These are phyloP conservation scores for Melanotus villosus DNA, from an alignment of 2,888 invertebrate species.

Conservation along the genomic window DNA sequence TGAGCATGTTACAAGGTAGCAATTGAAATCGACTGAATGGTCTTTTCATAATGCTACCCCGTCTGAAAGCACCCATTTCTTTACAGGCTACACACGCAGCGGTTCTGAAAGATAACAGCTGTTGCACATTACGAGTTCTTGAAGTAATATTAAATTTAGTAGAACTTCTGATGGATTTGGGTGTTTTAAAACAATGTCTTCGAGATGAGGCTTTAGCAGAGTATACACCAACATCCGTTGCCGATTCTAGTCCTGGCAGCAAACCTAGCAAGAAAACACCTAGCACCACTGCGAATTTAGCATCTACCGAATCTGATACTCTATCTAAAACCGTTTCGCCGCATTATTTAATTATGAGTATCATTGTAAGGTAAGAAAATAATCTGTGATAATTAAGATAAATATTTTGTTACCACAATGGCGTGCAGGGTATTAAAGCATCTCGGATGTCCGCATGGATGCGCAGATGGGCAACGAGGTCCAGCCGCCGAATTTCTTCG, in stretches of 20 bases:
- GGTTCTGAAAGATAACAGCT: constrained; percentile 85
- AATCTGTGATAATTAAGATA: no score
- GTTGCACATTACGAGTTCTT: constrained; percentile 90
- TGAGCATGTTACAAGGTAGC: no score
- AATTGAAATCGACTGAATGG: no score
- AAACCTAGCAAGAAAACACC: constrained; percentile 56
- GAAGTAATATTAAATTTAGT: constrained; percentile 94
- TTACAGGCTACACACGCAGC: constrained; percentile 88
- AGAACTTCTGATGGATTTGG: constrained; percentile 92
- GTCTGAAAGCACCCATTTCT: neutral
- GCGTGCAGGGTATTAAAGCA: constrained; percentile 82
- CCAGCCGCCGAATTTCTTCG: constrained; percentile 93
- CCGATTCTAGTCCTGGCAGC: constrained; percentile 50
- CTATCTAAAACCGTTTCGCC: constrained; percentile 73
- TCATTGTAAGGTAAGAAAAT: constrained; percentile 72
- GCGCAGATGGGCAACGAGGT: constrained; percentile 86
- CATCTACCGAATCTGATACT: constrained; percentile 67
- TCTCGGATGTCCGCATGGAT: constrained; percentile 96
- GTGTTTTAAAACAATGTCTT: constrained; percentile 77
- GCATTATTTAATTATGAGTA: constrained; percentile 82
- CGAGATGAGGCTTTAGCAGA: constrained; percentile 69
- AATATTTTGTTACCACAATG: neutral
- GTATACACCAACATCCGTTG: constrained; percentile 45
- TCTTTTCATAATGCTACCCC: no score
- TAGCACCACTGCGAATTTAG: constrained; percentile 49